A percentile compares a stretch with the other conserved stretches of the same genome.
These are phyloP conservation scores for Drosophila parabipectinata DNA, from an alignment of 1,140 invertebrate genomes.

Conservation along the genomic window DNA sequence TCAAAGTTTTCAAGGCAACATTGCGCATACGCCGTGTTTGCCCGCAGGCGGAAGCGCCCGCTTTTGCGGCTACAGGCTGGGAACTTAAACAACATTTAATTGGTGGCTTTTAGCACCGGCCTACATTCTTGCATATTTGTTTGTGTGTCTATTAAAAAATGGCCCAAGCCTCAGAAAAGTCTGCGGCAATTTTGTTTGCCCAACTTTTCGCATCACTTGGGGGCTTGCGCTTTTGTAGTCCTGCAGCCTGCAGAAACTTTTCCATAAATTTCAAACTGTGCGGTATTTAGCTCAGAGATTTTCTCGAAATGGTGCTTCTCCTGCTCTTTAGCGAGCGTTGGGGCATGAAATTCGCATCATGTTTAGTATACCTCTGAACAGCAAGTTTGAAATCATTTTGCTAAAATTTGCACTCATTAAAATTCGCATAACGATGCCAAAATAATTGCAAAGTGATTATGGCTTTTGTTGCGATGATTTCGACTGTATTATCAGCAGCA, in stretches of 20 bases:
- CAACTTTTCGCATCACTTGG: conserved; percentile 43
- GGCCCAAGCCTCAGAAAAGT: conserved; percentile 32
- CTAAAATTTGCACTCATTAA: not conserved
- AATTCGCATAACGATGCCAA: not conserved
- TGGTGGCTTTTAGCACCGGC: conserved; percentile 44
- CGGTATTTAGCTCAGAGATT: conserved; percentile 20
- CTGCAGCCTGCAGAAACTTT: conserved; percentile 15
- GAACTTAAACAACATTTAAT: conserved; percentile 73
- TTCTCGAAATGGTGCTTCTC: conserved; percentile 15
- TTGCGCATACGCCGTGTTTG: conserved; percentile 37
- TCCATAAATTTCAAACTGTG: conserved; percentile 40
- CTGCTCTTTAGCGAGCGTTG: not conserved
- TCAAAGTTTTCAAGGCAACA: conserved; percentile 60
- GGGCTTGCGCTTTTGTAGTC: conserved; percentile 23
- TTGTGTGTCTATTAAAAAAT: conserved; percentile 54
- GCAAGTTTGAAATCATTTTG: not conserved
- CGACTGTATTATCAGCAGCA: not conserved
- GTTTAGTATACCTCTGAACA: not conserved
- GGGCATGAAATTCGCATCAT: conserved; percentile 18
- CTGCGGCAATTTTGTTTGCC: conserved; percentile 25
- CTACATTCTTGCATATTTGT: conserved; percentile 20
- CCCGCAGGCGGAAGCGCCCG: not conserved
- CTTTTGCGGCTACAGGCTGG: conserved; percentile 9
- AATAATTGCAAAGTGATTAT: conserved; percentile 9
- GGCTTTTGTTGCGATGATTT: not conserved